phyloP scores from a whole-genome alignment of 2,888 invertebrate species.

The Erynnis tages region DNA sequence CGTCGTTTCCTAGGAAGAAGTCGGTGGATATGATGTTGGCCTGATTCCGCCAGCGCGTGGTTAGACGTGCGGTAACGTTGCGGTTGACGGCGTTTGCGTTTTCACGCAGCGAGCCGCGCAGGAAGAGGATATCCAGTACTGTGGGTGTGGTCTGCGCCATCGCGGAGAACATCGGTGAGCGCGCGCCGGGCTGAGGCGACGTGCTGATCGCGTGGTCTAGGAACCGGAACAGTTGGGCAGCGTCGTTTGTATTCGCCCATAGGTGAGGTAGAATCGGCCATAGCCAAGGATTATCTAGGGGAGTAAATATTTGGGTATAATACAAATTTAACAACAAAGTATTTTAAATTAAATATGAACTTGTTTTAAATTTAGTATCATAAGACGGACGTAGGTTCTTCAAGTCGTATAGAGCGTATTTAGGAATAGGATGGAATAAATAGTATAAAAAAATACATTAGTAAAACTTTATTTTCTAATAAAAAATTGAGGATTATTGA shows the following conservation, averaged over 20 bases:
- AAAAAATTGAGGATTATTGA: no score
- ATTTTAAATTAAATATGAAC: no score
- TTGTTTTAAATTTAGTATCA: no score
- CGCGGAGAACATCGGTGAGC: slow-evolving; percentile 82
- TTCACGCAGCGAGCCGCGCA: slow-evolving; percentile 82
- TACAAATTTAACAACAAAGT: no score
- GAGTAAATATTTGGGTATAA: no score
- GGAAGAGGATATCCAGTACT: slow-evolving; percentile 82
- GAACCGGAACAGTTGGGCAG: slow-evolving; percentile 58
- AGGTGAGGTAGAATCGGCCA: slow-evolving; percentile 84
- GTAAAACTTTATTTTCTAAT: no score
- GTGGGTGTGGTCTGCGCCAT: slow-evolving; percentile 89
- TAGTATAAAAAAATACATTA: no score
- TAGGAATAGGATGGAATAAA: no score
- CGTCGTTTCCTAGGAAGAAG: slow-evolving; percentile 86
- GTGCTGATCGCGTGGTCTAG: slow-evolving; percentile 64
- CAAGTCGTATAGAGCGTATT: no score
- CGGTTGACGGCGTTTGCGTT: slow-evolving; percentile 86
- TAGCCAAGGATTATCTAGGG: slow-evolving; percentile 81
- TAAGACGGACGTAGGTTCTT: no score
- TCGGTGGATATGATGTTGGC: slow-evolving; percentile 89
- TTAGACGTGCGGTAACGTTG: slow-evolving; percentile 85
- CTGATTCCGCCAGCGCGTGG: slow-evolving; percentile 83
- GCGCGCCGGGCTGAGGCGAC: slow-evolving; percentile 61
- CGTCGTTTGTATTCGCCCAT: slow-evolving; percentile 83